Evolutionary conservation across 2,888 invertebrate genomes (phyloP), one percentile per base, ranked within the genome.

Genomic region (Esperia sulphurella): DNA sequence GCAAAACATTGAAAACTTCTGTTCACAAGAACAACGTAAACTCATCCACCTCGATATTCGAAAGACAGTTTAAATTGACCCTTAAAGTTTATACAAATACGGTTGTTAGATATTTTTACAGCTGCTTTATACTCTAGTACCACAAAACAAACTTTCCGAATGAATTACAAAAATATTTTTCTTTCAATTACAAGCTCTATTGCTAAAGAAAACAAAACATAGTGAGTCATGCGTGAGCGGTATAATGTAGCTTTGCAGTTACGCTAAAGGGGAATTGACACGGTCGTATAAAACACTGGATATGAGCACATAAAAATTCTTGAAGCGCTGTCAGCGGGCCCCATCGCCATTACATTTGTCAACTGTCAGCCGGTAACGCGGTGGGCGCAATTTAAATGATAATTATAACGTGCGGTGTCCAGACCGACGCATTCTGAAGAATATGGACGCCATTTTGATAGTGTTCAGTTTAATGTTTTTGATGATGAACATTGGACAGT

Each of bases 281-380:
- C 61, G 82, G 41, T 79, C 82, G 70, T 85, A 83, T 85, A 85
- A 84, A 85, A 84, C 77, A 76, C 72, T 86, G 78, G 83, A 85
- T 87, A 88, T 86, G 86, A 83, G 86, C 68, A 75, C 83, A 87
- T 87, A 88, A 87, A 88, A 88, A 88, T 87, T 87, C 85, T 83
- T 79, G 70, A 77, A 79, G 77, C 77, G 83, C 77, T 78, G 81
- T 80, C 83, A 78, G 64, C 74, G 71, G 68, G 72, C 77, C 72
- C 76, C 79, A 80, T 79, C 78, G 81, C 79, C 83, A 84, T 86
- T 80, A 87, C 86, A 87, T 88, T 87, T 85, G 87, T 88, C 88
- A 87, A 84, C 79, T 85, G 88, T 87, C 87, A 83, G 74, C 62
- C 75, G 68, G 83, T 78, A 78, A 79, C 85, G 82, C 74, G 74